These are phyloP conservation scores for Virgularia gustaviana DNA, from an alignment of 92 coral and sea anemone species.

Conservation along the genomic window DNA sequence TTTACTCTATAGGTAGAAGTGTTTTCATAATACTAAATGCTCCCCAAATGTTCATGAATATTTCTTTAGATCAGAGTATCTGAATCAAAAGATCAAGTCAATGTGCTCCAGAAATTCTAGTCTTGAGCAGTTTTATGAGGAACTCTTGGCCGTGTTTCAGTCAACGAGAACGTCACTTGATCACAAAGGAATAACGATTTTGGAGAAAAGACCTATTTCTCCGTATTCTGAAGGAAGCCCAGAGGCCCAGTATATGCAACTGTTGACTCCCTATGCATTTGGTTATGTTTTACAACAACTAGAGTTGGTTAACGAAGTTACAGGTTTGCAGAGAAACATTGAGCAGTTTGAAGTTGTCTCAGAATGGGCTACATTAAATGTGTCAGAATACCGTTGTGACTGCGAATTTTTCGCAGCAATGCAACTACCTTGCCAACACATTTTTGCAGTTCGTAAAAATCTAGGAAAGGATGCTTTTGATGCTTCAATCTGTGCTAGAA, in stretches of 20 bases:
- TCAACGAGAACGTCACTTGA: constrained; percentile 47
- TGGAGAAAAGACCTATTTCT: too few species aligned
- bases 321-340: neutral
- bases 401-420: constrained; percentile 52
- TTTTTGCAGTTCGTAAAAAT: constrained; percentile 44
- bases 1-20: too few species aligned
- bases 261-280: constrained; percentile 52
- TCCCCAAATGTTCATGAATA: too few species aligned
- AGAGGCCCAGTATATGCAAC: too few species aligned
- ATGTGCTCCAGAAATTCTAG: constrained; percentile 51
- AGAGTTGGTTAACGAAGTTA: constrained; percentile 35
- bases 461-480: constrained; percentile 50
- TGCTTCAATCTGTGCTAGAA: constrained; percentile 30
- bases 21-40: too few species aligned
- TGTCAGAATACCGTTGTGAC: constrained; percentile 20
- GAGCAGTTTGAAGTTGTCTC: neutral
- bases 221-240: too few species aligned
- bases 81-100: constrained; percentile 52
- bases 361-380: neutral
- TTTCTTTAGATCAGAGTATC: too few species aligned
- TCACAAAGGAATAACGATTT: too few species aligned
- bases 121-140: constrained; percentile 46
- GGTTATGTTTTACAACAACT: constrained; percentile 32
- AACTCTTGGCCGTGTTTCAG: constrained; percentile 25
- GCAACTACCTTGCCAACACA: constrained; percentile 58